Conservation (phyloP, 2,113 vertebrate species). For the Charadrius vociferus region DNA sequence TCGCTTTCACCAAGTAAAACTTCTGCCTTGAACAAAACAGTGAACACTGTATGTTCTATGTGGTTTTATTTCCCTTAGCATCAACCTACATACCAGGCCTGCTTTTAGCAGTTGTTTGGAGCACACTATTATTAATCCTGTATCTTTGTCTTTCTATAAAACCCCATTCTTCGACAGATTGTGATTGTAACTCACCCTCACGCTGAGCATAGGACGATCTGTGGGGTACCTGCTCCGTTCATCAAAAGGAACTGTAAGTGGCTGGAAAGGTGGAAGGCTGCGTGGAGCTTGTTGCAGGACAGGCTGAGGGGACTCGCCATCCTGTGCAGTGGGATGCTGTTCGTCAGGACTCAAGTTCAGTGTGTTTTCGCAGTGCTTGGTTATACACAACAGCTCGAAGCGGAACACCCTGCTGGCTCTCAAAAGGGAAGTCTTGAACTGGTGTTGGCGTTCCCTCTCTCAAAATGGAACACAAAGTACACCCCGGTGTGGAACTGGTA, state of each 20-base stretch:
- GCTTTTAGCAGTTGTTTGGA: neutral
- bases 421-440: rapidly evolving
- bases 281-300: neutral
- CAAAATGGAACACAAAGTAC: rapidly evolving
- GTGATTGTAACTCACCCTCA: no score
- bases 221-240: no score
- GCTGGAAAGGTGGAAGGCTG: rapidly evolving
- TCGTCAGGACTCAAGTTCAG: rapidly evolving
- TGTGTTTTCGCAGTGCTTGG: rapidly evolving
- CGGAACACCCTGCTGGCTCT: rapidly evolving
- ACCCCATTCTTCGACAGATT: no score
- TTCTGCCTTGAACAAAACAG: neutral
- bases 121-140: no score
- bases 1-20: neutral
- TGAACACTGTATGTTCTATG: rapidly evolving
- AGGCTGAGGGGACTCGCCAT: rapidly evolving
- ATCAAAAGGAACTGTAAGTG: no score
- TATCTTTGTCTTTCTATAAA: no score
- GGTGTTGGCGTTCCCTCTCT: rapidly evolving
- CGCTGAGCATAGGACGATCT: no score
- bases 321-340: rapidly evolving
- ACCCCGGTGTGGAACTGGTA: rapidly evolving
- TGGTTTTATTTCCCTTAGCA: neutral
- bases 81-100: rapidly evolving
- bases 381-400: rapidly evolving